Evolutionary conservation across 2,113 vertebrate species (phyloP), one percentile per base, ranked within the genome.

Genomic region (Rhombomys opimus): DNA sequence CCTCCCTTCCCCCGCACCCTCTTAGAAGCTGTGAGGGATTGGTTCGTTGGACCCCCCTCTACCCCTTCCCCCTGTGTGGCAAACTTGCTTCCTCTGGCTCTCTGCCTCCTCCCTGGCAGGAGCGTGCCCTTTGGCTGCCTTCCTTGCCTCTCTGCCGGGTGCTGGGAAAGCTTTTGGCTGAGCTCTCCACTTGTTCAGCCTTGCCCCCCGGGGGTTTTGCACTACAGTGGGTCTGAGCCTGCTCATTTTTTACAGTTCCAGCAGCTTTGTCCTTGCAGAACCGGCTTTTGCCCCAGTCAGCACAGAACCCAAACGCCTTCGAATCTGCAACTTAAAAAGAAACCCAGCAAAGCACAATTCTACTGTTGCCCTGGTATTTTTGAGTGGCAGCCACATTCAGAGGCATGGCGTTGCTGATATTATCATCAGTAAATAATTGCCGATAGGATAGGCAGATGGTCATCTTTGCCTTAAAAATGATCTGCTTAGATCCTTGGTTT

Each of bases 181-280:
- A 27, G 70, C 73, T 76, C 0, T 0, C 86, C 87, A 35, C 77
- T 78, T 72, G 91, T 92, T 89, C 92, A 67, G 93, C 88, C 75
- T 85, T 89, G 97, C 95, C 95, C 94, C 88, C 32, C 46, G 46
- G 46, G 61, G 57, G 61, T 11, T 87, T 89, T 90, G 88, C 14
- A 89, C 94, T 88, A 41, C 94, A 67, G 6, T 57, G 67, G 93
- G 52, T 92, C 86, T n/a, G 30, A 27, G 86, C 88, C 68, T 93
- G 81, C 82, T 90, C 96, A 46, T 92, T 89, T 88, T 82, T 93
- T 95, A 87, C 81, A 91, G 73, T 72, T 80, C 95, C 90, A 65
- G 89, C 93, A 57, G 90, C 87, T 97, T 78, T 95, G 90, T 90
- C 93, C 93, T 96, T 91, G 95, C 86, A 77, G 85, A 94, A 59